Evolutionary conservation across 2,797 vertebrate genomes (phyloP), one percentile per base, ranked within the genome.

Genomic region (Lacerta bilineata): DNA sequence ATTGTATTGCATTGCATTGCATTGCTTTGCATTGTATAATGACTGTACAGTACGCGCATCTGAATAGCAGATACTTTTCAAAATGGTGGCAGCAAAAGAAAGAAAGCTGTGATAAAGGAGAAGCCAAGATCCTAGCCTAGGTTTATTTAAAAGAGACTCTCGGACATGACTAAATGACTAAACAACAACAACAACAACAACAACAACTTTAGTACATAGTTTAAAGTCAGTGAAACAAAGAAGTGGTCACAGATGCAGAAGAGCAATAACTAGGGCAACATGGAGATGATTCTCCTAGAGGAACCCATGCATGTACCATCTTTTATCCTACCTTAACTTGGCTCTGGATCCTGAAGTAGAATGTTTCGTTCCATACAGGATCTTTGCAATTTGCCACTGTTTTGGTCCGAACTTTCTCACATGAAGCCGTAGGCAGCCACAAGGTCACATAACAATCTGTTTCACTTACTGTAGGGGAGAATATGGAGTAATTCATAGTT

Each of bases 311-410:
- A 61, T 43, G 76, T 18, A 46, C 0, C 2, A 80, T 0, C 17
- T 43, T 61, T 43, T 81, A 89, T 5, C 2, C 1, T 93, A 98
- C 98, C 97, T 98, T 98, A 84, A 98, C 94, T 80, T 94, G 92
- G 85, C 88, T 96, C 84, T 97, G 97, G 87, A 98, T 95, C 88
- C 94, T 96, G 85, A 98, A 98, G 79, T 80, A 95, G 90, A 98
- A 98, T 7, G 87, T 96, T 95, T 98, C 97, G 23, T 98, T 97
- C 98, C 98, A 98, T 71, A 96, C 92, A 0, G 98, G 98, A 78
- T 95, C 95, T 86, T 92, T 92, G 80, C 90, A 97, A 92, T 98
- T 97, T 84, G 94, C 41, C 74, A 98, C 94, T 23, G 95, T 96
- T 93, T 94, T 96, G 23, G 98, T 98, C 71, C 91, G 96, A 83